phyloP scores from a whole-genome alignment of 2,113 vertebrate species.

The Dendrocopos noguchii region DNA sequence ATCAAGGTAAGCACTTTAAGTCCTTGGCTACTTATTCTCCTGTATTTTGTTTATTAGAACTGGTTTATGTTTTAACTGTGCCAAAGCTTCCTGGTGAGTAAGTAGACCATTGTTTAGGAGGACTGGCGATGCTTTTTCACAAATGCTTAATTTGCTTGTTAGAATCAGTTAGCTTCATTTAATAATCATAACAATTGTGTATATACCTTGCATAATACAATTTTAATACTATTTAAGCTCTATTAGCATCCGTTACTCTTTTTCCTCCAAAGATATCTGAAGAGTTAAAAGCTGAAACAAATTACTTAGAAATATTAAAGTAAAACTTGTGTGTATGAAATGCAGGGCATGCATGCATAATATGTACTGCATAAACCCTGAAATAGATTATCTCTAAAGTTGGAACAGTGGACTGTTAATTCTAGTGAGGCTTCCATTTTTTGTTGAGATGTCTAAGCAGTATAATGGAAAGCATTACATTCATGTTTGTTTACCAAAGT shows the following conservation, averaged over 20 bases:
- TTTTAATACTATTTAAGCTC: slow-evolving; percentile 31
- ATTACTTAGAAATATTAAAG: slow-evolving; percentile 10
- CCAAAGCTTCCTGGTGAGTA: slow-evolving; percentile 13
- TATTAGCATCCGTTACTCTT: background rate
- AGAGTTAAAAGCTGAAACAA: slow-evolving; percentile 17
- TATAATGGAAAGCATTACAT: background rate
- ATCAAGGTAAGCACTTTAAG: slow-evolving; percentile 84
- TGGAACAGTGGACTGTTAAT: background rate
- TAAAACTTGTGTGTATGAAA: background rate
- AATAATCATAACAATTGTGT: background rate
- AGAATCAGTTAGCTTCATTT: background rate
- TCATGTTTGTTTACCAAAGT: slow-evolving; percentile 3
- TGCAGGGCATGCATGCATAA: background rate
- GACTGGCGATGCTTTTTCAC: background rate
- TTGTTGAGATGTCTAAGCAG: background rate
- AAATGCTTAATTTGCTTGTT: background rate
- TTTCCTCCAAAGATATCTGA: slow-evolving; percentile 4
- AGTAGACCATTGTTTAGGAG: background rate
- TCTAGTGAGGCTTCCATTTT: background rate
- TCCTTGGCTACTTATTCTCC: background rate
- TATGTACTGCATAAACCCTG: background rate
- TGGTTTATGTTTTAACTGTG: slow-evolving; percentile 1
- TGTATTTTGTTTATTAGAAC: slow-evolving; percentile 23
- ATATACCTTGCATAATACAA: background rate
- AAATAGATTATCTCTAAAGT: background rate